A percentile compares a stretch with the other conserved stretches of the same genome.
Conservation (phyloP, 2,797 vertebrate species). For the Hirundo rustica region DNA sequence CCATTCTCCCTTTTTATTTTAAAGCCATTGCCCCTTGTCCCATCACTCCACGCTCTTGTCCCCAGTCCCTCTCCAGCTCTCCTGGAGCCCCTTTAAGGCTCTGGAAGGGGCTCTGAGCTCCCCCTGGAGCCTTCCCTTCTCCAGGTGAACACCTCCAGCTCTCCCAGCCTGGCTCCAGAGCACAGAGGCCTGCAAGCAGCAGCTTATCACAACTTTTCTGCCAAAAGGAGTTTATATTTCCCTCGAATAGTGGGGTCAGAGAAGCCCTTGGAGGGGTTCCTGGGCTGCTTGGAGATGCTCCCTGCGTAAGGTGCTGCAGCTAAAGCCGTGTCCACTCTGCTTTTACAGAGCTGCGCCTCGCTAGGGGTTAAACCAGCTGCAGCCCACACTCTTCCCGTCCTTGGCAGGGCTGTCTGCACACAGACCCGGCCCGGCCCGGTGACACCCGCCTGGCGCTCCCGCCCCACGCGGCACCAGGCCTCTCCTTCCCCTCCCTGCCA, state of each 20-base stretch:
- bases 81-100: too few species aligned
- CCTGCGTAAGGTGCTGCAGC: rapidly evolving
- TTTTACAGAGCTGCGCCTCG: background rate
- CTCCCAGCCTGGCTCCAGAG: background rate
- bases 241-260: background rate
- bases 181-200: background rate
- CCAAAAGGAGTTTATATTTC: background rate
- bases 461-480: rapidly evolving
- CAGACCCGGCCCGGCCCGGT: background rate
- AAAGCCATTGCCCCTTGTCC: background rate
- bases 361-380: background rate
- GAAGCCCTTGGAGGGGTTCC: background rate
- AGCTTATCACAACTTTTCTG: background rate
- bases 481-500: background rate
- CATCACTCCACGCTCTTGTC: background rate
- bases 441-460: background rate
- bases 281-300: rapidly evolving
- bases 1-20: background rate
- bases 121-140: background rate
- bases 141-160: background rate
- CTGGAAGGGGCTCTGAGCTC: rapidly evolving
- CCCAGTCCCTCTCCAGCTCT: background rate
- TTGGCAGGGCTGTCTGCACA: background rate
- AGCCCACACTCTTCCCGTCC: rapidly evolving
- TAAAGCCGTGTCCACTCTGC: rapidly evolving